These are phyloP conservation scores for Heliconius charithonia DNA, from an alignment of 2,888 invertebrate genomes.

Conservation along the genomic window DNA sequence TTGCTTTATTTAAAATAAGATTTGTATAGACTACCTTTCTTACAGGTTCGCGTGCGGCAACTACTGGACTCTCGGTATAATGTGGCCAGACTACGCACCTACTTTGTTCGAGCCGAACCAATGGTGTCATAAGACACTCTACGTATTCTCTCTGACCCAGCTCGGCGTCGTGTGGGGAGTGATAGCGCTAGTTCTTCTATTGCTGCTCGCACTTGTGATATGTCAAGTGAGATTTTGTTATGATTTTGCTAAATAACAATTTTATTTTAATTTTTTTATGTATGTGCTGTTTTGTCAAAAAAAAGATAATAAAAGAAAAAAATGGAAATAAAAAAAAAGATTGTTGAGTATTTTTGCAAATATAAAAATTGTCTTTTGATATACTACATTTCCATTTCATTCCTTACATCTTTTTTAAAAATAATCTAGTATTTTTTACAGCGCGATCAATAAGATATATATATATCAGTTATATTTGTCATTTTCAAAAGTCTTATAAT, in stretches of 20 bases:
- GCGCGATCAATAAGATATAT: not conserved
- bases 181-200: conserved; percentile 81
- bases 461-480: not conserved
- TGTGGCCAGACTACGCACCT: conserved; percentile 90
- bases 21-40: not conserved
- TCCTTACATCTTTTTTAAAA: too few relatives aligned
- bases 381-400: too few relatives aligned
- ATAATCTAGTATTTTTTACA: not conserved
- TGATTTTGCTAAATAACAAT: not conserved
- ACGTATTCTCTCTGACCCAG: conserved; percentile 90
- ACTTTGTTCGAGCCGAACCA: conserved; percentile 89
- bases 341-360: too few relatives aligned
- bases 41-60: conserved; percentile 88
- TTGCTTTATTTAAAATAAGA: not conserved
- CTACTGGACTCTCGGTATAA: conserved; percentile 90
- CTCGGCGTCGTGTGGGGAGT: conserved; percentile 88
- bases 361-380: too few relatives aligned
- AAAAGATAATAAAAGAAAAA: not conserved
- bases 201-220: conserved; percentile 84
- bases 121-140: conserved; percentile 91
- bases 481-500: not conserved
- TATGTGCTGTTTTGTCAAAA: not conserved
- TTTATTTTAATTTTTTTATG: not conserved
- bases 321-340: not conserved
- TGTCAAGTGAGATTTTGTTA: conserved; percentile 81